Evolutionary conservation across 1,140 invertebrate species (phyloP).

Genomic region (Aradophagus sp.): DNA sequence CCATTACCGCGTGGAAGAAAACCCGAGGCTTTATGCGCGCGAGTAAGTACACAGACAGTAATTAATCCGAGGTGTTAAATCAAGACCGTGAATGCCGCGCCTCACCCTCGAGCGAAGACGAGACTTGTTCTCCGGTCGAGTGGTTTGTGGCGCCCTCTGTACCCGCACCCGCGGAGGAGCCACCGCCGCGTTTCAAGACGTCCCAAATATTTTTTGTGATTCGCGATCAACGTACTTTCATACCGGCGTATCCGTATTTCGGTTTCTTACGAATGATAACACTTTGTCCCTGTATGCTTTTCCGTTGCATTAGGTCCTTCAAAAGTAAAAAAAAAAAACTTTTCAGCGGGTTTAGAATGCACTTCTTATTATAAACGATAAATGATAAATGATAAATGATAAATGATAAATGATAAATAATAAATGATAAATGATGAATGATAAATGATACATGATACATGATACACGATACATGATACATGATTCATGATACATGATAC

Average conservation of each 20-base stretch:
- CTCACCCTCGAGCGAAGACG: slow-evolving; percentile 54
- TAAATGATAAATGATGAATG: too few relatives aligned
- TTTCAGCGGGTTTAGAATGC: too few relatives aligned
- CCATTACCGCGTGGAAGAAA: slow-evolving; percentile 44
- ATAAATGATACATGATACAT: too few relatives aligned
- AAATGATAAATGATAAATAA: too few relatives aligned
- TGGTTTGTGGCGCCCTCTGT: slow-evolving; percentile 50
- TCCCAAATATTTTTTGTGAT: slow-evolving; percentile 27
- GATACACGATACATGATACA: too few relatives aligned
- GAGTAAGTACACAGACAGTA: slow-evolving; percentile 65
- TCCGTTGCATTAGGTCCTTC: too few relatives aligned
- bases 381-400: too few relatives aligned
- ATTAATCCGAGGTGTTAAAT: slow-evolving; percentile 73
- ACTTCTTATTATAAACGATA: too few relatives aligned
- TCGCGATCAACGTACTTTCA: slow-evolving; percentile 25
- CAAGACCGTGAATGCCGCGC: slow-evolving; percentile 62
- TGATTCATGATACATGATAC: too few relatives aligned
- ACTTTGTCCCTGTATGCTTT: too few relatives aligned
- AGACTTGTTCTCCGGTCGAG: slow-evolving; percentile 64
- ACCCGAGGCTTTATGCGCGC: slow-evolving; percentile 49
- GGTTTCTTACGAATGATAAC: too few relatives aligned
- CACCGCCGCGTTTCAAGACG: slow-evolving; percentile 11
- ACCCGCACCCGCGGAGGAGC: slow-evolving; percentile 17
- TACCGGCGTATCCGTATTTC: neutral
- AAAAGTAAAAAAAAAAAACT: too few relatives aligned